Evolutionary conservation across 2,797 vertebrate species (phyloP).

Genomic region (Acanthornis magna): DNA sequence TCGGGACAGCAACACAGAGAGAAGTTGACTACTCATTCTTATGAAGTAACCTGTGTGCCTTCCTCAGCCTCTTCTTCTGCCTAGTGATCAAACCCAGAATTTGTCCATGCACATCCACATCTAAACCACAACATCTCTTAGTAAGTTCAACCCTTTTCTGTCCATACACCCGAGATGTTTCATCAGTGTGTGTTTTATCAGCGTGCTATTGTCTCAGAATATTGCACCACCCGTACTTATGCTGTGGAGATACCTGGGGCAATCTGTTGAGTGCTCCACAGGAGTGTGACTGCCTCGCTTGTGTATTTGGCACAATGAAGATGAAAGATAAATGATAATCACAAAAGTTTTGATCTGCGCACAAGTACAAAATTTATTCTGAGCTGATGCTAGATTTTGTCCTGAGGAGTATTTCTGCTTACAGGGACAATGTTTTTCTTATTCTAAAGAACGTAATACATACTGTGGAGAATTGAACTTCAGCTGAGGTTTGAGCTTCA

Average conservation of each 20-base stretch:
- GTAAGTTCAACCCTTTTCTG: background rate
- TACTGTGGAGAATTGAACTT: background rate
- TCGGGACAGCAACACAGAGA: background rate
- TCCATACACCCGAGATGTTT: background rate
- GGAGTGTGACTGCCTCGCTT: background rate
- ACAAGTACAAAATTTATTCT: background rate
- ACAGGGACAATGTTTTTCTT: background rate
- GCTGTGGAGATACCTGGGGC: background rate
- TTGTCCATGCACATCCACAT: background rate
- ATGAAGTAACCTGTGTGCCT: background rate
- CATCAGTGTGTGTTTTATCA: background rate
- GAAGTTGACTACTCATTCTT: background rate
- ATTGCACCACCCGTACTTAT: background rate
- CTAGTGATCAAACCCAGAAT: background rate
- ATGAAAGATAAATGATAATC: background rate
- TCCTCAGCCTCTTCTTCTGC: background rate
- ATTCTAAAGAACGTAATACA: background rate
- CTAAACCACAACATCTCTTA: background rate
- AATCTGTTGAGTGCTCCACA: background rate
- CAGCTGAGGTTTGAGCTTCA: background rate
- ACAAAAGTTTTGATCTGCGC: background rate
- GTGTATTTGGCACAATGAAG: background rate
- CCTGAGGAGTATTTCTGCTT: background rate
- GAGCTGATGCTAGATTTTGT: background rate
- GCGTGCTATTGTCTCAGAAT: background rate